Evolutionary conservation across 2,797 vertebrate genomes (phyloP), one percentile per base, ranked within the genome.

Genomic region (Aeoliscus strigatus): DNA sequence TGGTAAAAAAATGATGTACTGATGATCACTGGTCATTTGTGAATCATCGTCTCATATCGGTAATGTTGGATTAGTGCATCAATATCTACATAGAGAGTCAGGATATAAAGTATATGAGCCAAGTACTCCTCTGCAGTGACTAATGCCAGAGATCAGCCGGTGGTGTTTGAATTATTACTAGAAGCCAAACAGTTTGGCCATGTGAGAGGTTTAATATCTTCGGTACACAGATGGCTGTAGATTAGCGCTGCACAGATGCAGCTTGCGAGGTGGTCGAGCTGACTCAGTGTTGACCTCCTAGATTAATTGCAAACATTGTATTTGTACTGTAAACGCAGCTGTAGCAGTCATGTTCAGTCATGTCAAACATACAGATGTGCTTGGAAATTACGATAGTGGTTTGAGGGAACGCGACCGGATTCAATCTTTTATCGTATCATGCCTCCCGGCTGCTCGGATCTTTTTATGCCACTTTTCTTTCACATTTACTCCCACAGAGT

Each of bases 291-390:
- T 71, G 63, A 73, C 53, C 50, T 14, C 48, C 34, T 37, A 46
- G 59, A 81, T 72, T 54, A 71, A 75, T 43, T 44, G 34, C 52
- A 79, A 72, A 81, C 50, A 62, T 37, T 23, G 39, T 13, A 18
- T 18, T 31, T 24, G 48, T 38, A 23, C 4, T 23, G 8, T 23
- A 8, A 23, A n/a, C n/a, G n/a, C n/a, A n/a, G n/a, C n/a, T n/a
- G n/a, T n/a, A n/a, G n/a, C n/a, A n/a, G n/a, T n/a, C n/a, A n/a
- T n/a, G 10, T 9, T 11, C 2, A 11, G 35, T 49, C 30, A 16
- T 40, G 49, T 56, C 55, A 51, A 52, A 64, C 45, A 58, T 7
- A 26, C 49, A 18, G 14, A 31, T 18, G 28, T 21, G 27, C 9
- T 50, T n/a, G 37, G 35, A 38, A 52, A 58, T 61, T 13, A 37